Evolutionary conservation across 2,888 invertebrate species (phyloP).

Genomic region (Biston betularia): DNA sequence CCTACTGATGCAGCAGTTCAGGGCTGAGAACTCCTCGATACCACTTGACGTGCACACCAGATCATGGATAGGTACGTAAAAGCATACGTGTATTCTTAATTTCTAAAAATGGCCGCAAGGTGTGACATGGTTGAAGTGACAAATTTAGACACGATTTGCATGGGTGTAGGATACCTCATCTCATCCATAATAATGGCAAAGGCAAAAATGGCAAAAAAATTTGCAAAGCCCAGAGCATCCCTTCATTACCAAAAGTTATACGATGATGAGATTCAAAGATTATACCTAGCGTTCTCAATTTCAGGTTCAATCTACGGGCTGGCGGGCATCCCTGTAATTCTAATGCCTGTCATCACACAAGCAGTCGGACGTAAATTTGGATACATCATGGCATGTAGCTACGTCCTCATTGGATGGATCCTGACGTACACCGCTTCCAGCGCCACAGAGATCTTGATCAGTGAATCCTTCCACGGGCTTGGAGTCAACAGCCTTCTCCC

Average conservation of each 20-base stretch:
- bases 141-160: too few species aligned
- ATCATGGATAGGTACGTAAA: constrained; percentile 33
- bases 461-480: constrained; percentile 28
- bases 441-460: constrained; percentile 17
- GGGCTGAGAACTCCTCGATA: constrained; percentile 12
- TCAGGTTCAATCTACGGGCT: constrained; percentile 32
- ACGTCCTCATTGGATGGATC: constrained; percentile 30
- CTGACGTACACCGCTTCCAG: constrained; percentile 19
- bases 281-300: neutral
- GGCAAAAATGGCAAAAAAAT: too few species aligned
- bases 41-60: constrained; percentile 24
- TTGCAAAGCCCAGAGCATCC: too few species aligned
- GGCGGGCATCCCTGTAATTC: constrained; percentile 22
- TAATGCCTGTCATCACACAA: constrained; percentile 28
- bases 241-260: too few species aligned
- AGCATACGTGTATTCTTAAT: too few species aligned
- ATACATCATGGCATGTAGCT: constrained; percentile 23
- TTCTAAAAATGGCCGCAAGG: too few species aligned
- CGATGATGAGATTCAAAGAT: neutral
- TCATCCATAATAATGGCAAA: too few species aligned
- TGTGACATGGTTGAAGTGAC: too few species aligned
- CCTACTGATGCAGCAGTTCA: constrained; percentile 24
- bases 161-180: too few species aligned
- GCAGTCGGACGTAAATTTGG: constrained; percentile 25
- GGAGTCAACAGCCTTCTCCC: constrained; percentile 24